Base-by-base conservation (phyloP, 2,113 vertebrate genomes). In the Delphinus delphis region DNA sequence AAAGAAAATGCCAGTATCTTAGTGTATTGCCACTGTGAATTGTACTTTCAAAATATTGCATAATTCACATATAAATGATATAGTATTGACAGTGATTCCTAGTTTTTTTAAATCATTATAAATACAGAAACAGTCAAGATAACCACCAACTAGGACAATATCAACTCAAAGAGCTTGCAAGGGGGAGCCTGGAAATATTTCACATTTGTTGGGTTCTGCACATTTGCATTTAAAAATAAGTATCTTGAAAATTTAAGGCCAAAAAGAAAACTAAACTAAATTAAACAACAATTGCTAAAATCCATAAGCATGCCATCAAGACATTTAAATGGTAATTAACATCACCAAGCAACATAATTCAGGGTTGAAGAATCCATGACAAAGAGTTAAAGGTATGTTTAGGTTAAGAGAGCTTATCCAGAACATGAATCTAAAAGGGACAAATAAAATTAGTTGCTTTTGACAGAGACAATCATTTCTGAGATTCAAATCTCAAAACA, bases 401-500 rank as follows among this genome's bases (percentile, higher is more conserved):
- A 95, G 44, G 25, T 50, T 76, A 81, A 17, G 6, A 63, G 21
- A 92, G 8, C 8, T 92, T 89, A 79, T 74, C 12, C 38, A 41
- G 79, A 62, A 87, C 25, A 26, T 62, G 25, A 58, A 80, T 25
- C 62, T 53, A 31, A 60, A 90, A 79, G 17, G 76, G 15, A 55
- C 63, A 79, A 88, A 67, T 73, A 88, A 68, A 96, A 80, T 53
- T 13, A 77, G 33, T 38, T 93, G 55, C 6, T 96, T 88, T 87
- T 60, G 20, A 85, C 21, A 81, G 4, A 82, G 20, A 41, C 3
- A 26, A 60, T 95, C 36, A 88, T 67, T 67, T 96, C 47, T 68
- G 18, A 90, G 60, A 95, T 74, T 86, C n/a, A 88, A 88, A 86
- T 76, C 82, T 82, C 76, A 93, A 95, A 97, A 88, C 84, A 95